A percentile compares a stretch with the other conserved stretches of the same genome.
These are phyloP conservation scores for Python bivittatus DNA, from an alignment of 2,113 vertebrate species.

Conservation along the genomic window DNA sequence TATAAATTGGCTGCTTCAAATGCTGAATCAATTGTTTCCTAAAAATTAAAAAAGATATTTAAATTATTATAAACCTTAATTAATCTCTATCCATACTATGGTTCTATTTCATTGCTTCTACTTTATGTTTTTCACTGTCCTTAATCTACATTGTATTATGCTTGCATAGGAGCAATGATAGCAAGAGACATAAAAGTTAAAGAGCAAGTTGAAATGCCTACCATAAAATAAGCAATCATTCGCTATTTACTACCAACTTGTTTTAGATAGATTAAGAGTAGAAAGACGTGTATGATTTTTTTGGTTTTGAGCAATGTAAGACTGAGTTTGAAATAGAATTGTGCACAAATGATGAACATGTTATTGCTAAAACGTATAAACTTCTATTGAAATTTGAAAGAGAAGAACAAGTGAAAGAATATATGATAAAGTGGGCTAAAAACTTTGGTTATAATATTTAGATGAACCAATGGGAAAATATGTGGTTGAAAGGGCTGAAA, in stretches of 20 bases:
- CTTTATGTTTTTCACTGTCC: neutral
- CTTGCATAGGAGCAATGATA: neutral
- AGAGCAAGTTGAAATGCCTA: neutral
- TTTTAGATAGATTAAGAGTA: neutral
- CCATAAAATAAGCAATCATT: neutral
- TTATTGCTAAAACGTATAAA: too few species aligned
- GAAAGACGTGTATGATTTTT: too few species aligned
- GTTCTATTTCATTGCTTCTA: neutral
- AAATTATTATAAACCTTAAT: neutral
- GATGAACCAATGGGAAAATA: too few species aligned
- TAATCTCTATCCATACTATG: neutral
- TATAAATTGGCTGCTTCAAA: constrained; percentile 79
- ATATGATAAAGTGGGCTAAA: too few species aligned
- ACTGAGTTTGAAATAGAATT: too few species aligned
- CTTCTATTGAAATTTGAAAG: too few species aligned
- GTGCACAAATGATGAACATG: too few species aligned
- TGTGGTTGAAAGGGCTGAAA: too few species aligned
- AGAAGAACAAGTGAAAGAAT: too few species aligned
- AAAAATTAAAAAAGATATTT: constrained; percentile 27
- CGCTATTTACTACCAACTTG: neutral
- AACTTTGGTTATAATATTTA: too few species aligned
- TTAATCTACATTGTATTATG: neutral
- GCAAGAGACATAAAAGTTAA: neutral
- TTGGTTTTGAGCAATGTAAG: too few species aligned
- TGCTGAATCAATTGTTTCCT: constrained; percentile 77